These are phyloP conservation scores for Congeria kusceri DNA, from an alignment of 2,888 invertebrate genomes.

Conservation along the genomic window DNA sequence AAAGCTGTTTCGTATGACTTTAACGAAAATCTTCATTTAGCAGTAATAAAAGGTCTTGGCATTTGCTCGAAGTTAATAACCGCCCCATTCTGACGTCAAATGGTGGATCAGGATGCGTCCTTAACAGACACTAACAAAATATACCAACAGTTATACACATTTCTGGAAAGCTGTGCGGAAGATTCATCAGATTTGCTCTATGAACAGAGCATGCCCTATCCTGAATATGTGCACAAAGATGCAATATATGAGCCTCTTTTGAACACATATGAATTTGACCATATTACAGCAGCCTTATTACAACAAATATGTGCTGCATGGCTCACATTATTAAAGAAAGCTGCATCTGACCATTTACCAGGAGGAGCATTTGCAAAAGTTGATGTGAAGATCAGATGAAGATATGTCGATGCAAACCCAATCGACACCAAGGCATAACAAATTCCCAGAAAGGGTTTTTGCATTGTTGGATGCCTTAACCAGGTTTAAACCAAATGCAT, in stretches of 20 bases:
- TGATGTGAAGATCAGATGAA: not conserved
- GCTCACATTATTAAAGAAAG: conserved; percentile 4
- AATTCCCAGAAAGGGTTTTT: conserved; percentile 14
- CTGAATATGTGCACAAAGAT: not conserved
- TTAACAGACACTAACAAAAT: conserved; percentile 7
- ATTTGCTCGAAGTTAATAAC: conserved; percentile 14
- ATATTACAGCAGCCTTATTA: not conserved
- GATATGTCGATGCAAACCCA: too few relatives aligned
- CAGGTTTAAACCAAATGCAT: conserved; percentile 4
- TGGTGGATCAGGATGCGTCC: not conserved
- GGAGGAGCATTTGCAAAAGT: not conserved
- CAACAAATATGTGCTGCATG: conserved; percentile 1
- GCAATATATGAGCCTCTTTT: not conserved
- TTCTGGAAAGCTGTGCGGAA: not conserved
- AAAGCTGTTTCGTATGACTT: conserved; percentile 1
- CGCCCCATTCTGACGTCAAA: conserved; percentile 17
- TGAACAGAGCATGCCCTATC: too few relatives aligned
- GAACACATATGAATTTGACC: not conserved
- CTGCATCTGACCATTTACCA: conserved; percentile 8
- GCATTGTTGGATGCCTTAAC: conserved; percentile 8
- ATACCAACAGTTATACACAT: not conserved
- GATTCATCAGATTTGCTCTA: not conserved
- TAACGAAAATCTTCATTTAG: not conserved
- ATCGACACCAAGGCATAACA: not conserved
- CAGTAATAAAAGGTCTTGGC: not conserved